Evolutionary conservation across 2,888 invertebrate genomes (phyloP).

Genomic region (Strigamia crassipes): DNA sequence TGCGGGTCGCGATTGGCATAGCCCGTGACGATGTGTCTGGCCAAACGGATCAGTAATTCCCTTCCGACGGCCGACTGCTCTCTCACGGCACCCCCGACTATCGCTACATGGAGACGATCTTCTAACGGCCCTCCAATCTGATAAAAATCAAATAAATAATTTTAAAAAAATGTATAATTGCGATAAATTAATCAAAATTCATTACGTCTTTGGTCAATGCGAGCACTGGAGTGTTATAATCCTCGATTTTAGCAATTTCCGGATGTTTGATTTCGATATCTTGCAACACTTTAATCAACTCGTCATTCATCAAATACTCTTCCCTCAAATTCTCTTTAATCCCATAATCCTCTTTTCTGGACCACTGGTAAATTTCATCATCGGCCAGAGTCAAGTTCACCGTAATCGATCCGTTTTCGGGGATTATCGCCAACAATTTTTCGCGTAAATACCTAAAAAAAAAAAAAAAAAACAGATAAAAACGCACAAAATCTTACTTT

Average conservation of each 20-base stretch:
- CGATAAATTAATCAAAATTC: neutral
- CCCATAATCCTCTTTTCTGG: slow-evolving; percentile 58
- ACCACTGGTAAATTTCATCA: slow-evolving; percentile 81
- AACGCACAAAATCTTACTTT: neutral
- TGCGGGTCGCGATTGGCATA: slow-evolving; percentile 68
- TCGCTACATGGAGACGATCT: slow-evolving; percentile 77
- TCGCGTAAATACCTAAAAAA: slow-evolving; percentile 66
- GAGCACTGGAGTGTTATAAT: slow-evolving; percentile 64
- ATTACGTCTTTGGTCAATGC: neutral
- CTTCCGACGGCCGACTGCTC: slow-evolving; percentile 67
- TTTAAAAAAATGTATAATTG: neutral
- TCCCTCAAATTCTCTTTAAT: slow-evolving; percentile 62
- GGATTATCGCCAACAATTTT: slow-evolving; percentile 68
- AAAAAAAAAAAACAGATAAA: neutral
- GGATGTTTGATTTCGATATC: slow-evolving; percentile 72
- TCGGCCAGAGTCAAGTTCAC: slow-evolving; percentile 79
- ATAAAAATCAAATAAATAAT: too few species aligned
- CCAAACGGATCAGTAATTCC: slow-evolving; percentile 80
- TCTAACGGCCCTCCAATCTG: slow-evolving; percentile 59
- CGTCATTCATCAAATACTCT: slow-evolving; percentile 69
- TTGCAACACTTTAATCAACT: slow-evolving; percentile 69
- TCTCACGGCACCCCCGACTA: slow-evolving; percentile 77
- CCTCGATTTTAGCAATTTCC: slow-evolving; percentile 71
- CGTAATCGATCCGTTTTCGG: slow-evolving; percentile 64
- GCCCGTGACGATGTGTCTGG: slow-evolving; percentile 75